These are phyloP conservation scores for Chrysina gloriosa DNA, from an alignment of 2,888 invertebrate genomes.

Conservation along the genomic window DNA sequence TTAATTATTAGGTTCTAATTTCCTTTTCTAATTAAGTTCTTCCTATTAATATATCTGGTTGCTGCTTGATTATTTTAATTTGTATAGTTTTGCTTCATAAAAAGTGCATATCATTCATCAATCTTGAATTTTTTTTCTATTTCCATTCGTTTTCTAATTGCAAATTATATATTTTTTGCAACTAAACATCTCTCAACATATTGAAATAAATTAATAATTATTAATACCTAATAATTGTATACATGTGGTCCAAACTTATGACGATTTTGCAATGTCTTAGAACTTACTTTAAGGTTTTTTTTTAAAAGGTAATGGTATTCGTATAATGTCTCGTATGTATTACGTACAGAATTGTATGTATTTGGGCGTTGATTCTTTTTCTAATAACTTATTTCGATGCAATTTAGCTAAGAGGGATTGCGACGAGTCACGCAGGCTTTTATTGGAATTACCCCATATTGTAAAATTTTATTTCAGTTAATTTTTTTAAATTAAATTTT, in stretches of 20 bases:
- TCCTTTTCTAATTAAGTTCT: conserved; percentile 10
- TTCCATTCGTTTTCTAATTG: conserved; percentile 15
- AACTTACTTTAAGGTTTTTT: conserved; percentile 51
- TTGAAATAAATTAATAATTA: conserved; percentile 32
- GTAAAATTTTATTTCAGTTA: conserved; percentile 30
- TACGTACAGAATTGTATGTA: conserved; percentile 47
- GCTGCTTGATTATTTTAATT: conserved; percentile 15
- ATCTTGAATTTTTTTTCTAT: conserved; percentile 18
- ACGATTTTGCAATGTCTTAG: conserved; percentile 55
- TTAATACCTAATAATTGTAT: conserved; percentile 39
- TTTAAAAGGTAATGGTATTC: conserved; percentile 47
- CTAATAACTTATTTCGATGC: background rate
- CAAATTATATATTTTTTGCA: conserved; percentile 32
- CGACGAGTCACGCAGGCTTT: no score
- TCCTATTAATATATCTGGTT: conserved; percentile 6
- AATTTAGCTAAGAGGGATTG: no score
- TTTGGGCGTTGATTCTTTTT: background rate
- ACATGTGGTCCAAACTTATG: conserved; percentile 55
- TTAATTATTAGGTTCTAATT: conserved; percentile 27
- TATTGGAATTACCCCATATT: no score
- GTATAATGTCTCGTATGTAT: conserved; percentile 42
- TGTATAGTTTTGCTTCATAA: conserved; percentile 28
- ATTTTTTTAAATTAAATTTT: conserved; percentile 35
- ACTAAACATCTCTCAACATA: conserved; percentile 44
- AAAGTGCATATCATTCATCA: conserved; percentile 29